phyloP scores from a whole-genome alignment of 2,888 invertebrate genomes.

The Plebejus argus region DNA sequence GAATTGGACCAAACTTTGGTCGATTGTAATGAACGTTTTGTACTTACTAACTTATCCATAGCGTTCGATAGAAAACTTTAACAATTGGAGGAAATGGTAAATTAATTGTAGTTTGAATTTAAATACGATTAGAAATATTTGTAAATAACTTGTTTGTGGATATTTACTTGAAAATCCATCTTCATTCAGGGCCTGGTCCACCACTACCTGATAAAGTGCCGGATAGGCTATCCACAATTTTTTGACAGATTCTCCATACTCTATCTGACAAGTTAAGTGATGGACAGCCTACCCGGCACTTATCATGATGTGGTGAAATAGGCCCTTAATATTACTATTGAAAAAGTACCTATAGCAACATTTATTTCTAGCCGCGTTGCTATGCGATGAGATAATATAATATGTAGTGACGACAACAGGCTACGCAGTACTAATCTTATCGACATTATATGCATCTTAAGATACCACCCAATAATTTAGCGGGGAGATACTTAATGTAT shows the following conservation, averaged over 20 bases:
- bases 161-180: no score
- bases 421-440: background rate
- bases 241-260: no score
- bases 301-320: no score
- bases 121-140: background rate
- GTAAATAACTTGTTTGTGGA: background rate
- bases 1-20: conserved; percentile 65
- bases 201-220: no score
- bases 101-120: background rate
- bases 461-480: conserved; percentile 10
- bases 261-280: no score
- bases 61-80: conserved; percentile 35
- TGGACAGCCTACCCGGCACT: no score
- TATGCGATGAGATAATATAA: no score
- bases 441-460: background rate
- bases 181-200: no score
- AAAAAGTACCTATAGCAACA: no score
- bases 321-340: no score
- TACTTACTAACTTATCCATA: conserved; percentile 48
- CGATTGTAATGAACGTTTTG: conserved; percentile 61
- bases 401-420: background rate
- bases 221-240: no score
- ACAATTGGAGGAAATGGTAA: background rate
- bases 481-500: background rate
- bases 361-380: no score